Base-by-base conservation (phyloP, 2,113 vertebrate species). In the Pyxicephalus adspersus region DNA sequence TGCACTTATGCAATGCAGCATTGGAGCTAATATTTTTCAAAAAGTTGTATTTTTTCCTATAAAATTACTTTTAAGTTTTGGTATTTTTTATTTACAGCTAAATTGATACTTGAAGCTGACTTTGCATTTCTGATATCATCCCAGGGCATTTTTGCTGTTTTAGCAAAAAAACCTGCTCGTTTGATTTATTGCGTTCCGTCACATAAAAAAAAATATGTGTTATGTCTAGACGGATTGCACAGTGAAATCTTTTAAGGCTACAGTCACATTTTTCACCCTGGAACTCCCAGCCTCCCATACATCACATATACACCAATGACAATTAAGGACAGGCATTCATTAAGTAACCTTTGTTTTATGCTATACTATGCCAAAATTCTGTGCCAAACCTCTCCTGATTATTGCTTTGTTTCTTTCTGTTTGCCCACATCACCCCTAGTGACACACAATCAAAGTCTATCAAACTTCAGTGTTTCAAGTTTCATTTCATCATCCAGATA, bases 401-500 rank as follows among this genome's bases (percentile, higher is more conserved):
- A 38, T 60, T 73, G 79, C 68, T 64, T 64, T 74, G 79, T 81
- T 74, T 74, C 50, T 55, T 74, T 73, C 28, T 73, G 67, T 81
- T 81, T 74, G 60, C 63, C 71, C 60, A 64, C 26, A 73, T 81
- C 68, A 65, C 79, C 79, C 79, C 4, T 73, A 72, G 79, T 81
- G 79, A 81, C 68, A 81, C 65, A 68, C 68, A 73, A 81, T 73
- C 68, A 70, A 45, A 81, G 38, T 74, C 70, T 65, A 52, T 64
- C 58, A 81, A 38, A 74, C 68, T 26, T 22, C 6, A 51, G 55
- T 64, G 79, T 54, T 65, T 81, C 79, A 74, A 60, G 55, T 80
- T 80, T 71, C 57, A 71, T 81, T 74, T 72, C 68, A 81, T 74
- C 68, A 65, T 74, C 58, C 70, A 73, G 68, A 81, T 81, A 81